phyloP scores from a whole-genome alignment of 2,888 invertebrate species.

The Lottia gigantea region DNA sequence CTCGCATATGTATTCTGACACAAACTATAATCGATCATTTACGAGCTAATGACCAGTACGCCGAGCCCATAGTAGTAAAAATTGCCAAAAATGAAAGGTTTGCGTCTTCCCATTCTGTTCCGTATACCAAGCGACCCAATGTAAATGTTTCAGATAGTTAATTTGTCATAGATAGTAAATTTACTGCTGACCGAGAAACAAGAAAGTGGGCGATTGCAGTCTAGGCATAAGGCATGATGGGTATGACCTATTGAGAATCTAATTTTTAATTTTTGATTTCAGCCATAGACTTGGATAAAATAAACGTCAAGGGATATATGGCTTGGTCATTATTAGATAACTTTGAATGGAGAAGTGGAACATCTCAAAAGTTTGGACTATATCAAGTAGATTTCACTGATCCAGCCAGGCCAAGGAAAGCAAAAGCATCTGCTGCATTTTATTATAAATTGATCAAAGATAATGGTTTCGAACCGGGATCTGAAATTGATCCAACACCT shows the following conservation, averaged over 20 bases:
- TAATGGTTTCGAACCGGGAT: constrained; percentile 27
- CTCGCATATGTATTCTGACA: too few relatives aligned
- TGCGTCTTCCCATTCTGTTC: neutral
- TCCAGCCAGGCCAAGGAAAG: constrained; percentile 75
- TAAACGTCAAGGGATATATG: constrained; percentile 74
- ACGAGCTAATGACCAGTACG: too few relatives aligned
- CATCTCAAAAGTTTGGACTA: constrained; percentile 77
- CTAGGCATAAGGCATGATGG: too few relatives aligned
- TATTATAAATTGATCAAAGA: constrained; percentile 30
- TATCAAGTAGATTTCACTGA: constrained; percentile 79
- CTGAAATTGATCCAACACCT: constrained; percentile 24
- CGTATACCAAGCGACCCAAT: too few relatives aligned
- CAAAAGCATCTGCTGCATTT: constrained; percentile 73
- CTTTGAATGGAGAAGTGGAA: constrained; percentile 84
- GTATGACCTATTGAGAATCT: neutral
- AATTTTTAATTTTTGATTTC: constrained; percentile 14
- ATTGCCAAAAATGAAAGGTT: neutral
- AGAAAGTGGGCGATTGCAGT: too few relatives aligned
- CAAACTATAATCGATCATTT: too few relatives aligned
- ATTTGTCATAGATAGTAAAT: neutral
- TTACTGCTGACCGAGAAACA: too few relatives aligned
- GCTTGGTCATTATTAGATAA: constrained; percentile 87
- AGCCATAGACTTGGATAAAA: constrained; percentile 51
- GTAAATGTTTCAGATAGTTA: too few relatives aligned
- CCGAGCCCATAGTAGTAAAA: too few relatives aligned